These are phyloP conservation scores for Myrmecophaga tridactyla DNA, from an alignment of 2,113 vertebrate genomes.

Conservation along the genomic window DNA sequence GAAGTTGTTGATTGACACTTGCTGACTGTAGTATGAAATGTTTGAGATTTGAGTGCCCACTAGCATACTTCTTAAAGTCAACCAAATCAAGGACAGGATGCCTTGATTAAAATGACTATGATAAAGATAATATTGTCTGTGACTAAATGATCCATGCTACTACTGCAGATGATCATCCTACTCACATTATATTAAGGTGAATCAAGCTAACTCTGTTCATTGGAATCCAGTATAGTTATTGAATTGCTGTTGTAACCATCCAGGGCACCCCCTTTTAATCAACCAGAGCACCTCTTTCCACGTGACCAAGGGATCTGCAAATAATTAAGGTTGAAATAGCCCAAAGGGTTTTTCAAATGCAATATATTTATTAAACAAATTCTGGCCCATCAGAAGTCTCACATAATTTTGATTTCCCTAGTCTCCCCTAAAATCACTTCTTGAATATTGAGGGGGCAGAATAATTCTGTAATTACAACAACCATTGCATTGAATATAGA, in stretches of 20 bases:
- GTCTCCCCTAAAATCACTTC: not conserved
- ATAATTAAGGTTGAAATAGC: not conserved
- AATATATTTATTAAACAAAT: not conserved
- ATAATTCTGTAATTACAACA: not conserved
- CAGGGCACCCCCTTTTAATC: not conserved
- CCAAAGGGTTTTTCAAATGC: not conserved
- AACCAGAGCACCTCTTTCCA: not conserved
- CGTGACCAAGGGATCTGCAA: not conserved
- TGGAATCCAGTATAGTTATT: not conserved
- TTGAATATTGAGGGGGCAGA: not conserved
- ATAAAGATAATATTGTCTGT: not conserved
- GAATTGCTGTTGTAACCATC: not conserved
- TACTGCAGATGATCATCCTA: not conserved
- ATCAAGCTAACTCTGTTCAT: not conserved
- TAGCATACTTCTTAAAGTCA: not conserved
- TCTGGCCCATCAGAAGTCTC: not conserved
- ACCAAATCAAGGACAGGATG: not conserved
- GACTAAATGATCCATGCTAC: not conserved
- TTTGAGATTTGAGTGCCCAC: not conserved
- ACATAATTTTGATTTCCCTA: not conserved
- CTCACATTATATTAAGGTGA: not conserved
- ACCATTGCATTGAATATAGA: not conserved
- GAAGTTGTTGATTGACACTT: not conserved
- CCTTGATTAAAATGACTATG: not conserved
- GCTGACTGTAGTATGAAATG: not conserved